Conservation (phyloP, 2,888 invertebrate genomes). For the Cacoxenus indagator region DNA sequence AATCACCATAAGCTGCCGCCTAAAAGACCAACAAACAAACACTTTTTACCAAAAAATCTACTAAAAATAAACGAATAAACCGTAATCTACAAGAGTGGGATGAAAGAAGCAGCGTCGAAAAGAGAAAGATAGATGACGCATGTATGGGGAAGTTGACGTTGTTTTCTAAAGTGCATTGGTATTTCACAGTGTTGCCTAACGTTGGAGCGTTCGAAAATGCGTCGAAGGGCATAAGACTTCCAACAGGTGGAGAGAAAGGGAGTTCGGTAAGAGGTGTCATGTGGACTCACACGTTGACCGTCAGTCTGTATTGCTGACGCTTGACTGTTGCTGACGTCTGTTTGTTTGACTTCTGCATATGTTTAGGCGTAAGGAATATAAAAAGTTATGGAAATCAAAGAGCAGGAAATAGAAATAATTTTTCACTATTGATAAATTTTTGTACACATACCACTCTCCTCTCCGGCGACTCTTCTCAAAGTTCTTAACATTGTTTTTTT, state of each 20-base stretch:
- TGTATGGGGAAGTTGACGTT: background rate
- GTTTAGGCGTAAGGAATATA: too few relatives aligned
- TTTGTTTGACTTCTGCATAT: too few relatives aligned
- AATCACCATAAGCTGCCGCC: slow-evolving; percentile 21
- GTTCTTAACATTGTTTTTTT: background rate
- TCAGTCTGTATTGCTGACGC: too few relatives aligned
- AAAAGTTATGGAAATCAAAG: background rate
- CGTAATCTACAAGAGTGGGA: slow-evolving; percentile 17
- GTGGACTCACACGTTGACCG: too few relatives aligned
- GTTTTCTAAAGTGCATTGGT: slow-evolving; percentile 1
- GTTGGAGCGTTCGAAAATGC: slow-evolving; percentile 11
- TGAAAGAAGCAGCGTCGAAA: background rate
- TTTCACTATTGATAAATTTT: too few relatives aligned
- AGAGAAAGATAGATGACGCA: background rate
- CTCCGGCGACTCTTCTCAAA: too few relatives aligned
- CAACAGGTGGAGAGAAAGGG: background rate
- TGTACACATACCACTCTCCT: too few relatives aligned
- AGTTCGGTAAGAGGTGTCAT: background rate
- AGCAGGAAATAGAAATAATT: background rate
- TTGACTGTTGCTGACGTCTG: too few relatives aligned
- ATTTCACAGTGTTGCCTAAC: background rate
- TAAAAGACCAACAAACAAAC: slow-evolving; percentile 39
- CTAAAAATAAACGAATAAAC: slow-evolving; percentile 43
- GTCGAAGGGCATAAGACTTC: background rate
- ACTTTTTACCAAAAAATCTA: slow-evolving; percentile 44